A percentile compares a stretch with the other conserved stretches of the same genome.
phyloP scores from a whole-genome alignment of 2,888 invertebrate genomes.

The Colletes collaris region DNA sequence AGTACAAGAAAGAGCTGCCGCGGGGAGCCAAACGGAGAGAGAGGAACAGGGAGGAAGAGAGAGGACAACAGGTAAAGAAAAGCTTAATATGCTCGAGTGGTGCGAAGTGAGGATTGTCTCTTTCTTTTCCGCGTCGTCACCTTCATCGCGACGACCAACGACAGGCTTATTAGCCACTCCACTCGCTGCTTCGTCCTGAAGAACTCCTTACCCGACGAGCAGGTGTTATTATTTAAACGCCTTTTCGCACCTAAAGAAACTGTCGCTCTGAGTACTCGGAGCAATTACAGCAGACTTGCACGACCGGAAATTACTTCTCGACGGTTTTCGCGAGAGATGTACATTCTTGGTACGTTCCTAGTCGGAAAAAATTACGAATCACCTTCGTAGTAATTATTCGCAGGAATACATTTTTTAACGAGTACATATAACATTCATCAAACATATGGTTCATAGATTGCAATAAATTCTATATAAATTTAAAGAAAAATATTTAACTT shows the following conservation, averaged over 20 bases:
- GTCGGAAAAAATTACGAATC: too few relatives aligned
- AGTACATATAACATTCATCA: too few relatives aligned
- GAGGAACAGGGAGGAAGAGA: slow-evolving; percentile 8
- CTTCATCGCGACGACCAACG: slow-evolving; percentile 38
- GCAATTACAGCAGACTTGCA: slow-evolving; percentile 14
- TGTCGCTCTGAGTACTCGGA: slow-evolving; percentile 4
- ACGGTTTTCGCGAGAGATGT: not conserved
- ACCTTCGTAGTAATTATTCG: too few relatives aligned
- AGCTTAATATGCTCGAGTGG: slow-evolving; percentile 65
- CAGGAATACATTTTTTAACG: too few relatives aligned
- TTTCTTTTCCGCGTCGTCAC: slow-evolving; percentile 50
- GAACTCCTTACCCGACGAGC: slow-evolving; percentile 32
- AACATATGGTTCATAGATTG: too few relatives aligned
- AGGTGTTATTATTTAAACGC: slow-evolving; percentile 40
- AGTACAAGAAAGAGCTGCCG: slow-evolving; percentile 18
- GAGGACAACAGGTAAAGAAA: slow-evolving; percentile 52
- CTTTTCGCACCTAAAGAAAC: slow-evolving; percentile 29
- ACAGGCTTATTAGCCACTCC: slow-evolving; percentile 62
- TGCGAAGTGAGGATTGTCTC: slow-evolving; percentile 63
- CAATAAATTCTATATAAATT: too few relatives aligned
- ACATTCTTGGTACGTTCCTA: not conserved
- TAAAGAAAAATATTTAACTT: too few relatives aligned
- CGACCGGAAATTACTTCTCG: not conserved
- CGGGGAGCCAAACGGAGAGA: not conserved
- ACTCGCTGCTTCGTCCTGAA: slow-evolving; percentile 32